Base-by-base conservation (phyloP, 1,140 invertebrate species). In the Habropoda laboriosa region DNA sequence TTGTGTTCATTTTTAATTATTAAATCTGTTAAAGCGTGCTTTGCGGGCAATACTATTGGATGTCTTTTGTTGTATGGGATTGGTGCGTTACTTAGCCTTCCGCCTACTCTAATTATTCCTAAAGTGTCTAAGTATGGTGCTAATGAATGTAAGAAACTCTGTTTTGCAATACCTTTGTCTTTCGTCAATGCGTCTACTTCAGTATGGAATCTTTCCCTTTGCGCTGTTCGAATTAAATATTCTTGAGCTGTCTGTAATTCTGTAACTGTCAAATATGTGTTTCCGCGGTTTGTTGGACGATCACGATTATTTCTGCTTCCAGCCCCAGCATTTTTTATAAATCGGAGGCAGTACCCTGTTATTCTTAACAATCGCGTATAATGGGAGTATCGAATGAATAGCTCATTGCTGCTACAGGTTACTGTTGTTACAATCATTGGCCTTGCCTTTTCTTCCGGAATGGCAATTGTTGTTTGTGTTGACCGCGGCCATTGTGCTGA, bases 1-100 rank as follows among this genome's bases (percentile, higher is more conserved):
- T 32, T 58, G 53, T 89, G 80, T 8, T 51, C 45, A 8, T 64
- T 16, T 35, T 18, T 27, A 24, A 64, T 64, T 51, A 75, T 75
- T 6, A 75, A 21, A 1, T 47, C 45, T 27, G 42, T 78, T 27
- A 79, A 35, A 6, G 2, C 16, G 27, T 79, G 58, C 12, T 57
- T 45, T 6, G 13, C n/a, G 12, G 68, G 30, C 30, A 79, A 55
- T 3, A 79, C 18, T 18, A 71, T 40, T 0, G 67, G 77, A 35
- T 72, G 68, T 45, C 35, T 71, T 12, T 63, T 45, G 30, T 40
- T 35, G 16, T 63, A 42, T 3, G 32, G 3, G 6, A 71, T 42
- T 18, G 18, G 18, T 0, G 77, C 40, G 27, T 71, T 61, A 18
- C 32, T 12, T 30, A 79, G 45, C 6, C 77, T 5, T 7, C 77